Evolutionary conservation across 1,140 invertebrate genomes (phyloP), one percentile per base, ranked within the genome.

Genomic region (Oppia nitens): DNA sequence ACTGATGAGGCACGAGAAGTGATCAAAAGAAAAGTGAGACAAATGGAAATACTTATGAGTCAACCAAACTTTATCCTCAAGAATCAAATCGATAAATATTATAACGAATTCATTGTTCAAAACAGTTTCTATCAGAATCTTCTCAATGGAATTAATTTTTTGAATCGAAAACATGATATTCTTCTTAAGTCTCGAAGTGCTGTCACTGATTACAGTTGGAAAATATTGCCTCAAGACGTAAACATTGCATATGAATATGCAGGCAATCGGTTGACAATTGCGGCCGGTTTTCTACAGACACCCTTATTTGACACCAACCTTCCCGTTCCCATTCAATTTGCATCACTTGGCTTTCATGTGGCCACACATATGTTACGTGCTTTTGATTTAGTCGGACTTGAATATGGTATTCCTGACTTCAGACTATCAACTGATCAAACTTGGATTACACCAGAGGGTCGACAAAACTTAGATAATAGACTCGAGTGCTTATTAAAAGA

Each of bases 351-450:
- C 1, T 28, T 57, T 27, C 45, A 49, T 12, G 47, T 57, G 17
- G 20, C 56, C 25, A 14, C 50, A 20, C 45, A 57, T n/a, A 26
- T 57, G 56, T 57, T 57, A n/a, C 47, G 27, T 20, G 56, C 56
- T 14, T 57, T 57, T 23, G 56, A 57, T 57, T 50, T 57, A 25
- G 24, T 3, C 26, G 56, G 56, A 24, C 24, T 57, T 20, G n/a
- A 57, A 24, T 57, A 57, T 49, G 47, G 47, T n/a, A 21, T 57
- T 1, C 56, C 56, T n/a, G 56, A 57, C 48, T 45, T 45, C 21
- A 40, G 56, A 23, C 24, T 57, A 17, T 48, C 56, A 28, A 21
- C 45, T 29, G 48, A 57, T 49, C 56, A 47, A 3, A 40, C 32
- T 40, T 40, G 32, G 32, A 6, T 40, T 40, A 2, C 45, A 25